phyloP scores from a whole-genome alignment of 2,113 vertebrate species.

The Hippocampus comes region DNA sequence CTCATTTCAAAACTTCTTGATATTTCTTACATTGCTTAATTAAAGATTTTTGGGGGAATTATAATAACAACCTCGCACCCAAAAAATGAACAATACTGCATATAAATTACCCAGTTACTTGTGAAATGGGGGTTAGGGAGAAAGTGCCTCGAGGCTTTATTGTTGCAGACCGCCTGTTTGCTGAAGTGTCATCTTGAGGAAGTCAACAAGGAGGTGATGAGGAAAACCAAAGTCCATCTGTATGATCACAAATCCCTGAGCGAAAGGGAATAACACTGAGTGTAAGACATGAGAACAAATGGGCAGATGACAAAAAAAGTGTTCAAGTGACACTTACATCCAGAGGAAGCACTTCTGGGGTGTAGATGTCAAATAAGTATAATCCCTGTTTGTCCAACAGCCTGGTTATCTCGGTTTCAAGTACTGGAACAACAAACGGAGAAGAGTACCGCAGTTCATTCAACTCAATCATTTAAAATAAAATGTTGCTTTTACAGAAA shows the following conservation, averaged over 20 bases:
- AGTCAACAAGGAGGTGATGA: slow-evolving; percentile 15
- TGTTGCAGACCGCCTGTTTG: neutral
- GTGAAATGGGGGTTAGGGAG: neutral
- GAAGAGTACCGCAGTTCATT: neutral
- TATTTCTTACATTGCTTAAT: too few species aligned
- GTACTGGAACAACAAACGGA: slow-evolving; percentile 3
- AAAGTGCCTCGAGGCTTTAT: neutral
- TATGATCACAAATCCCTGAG: slow-evolving; percentile 1
- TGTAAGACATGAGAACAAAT: neutral
- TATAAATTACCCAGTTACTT: neutral
- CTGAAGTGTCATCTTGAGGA: slow-evolving; percentile 5
- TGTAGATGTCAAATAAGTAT: slow-evolving; percentile 10
- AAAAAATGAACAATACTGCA: neutral
- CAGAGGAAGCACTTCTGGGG: neutral
- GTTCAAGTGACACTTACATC: neutral
- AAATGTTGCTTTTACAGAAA: too few species aligned
- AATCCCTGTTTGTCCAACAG: slow-evolving; percentile 12
- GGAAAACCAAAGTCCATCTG: slow-evolving; percentile 15
- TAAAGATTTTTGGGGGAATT: too few species aligned
- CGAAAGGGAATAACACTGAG: neutral
- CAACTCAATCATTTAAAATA: neutral
- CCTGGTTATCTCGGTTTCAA: neutral
- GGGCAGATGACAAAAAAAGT: neutral
- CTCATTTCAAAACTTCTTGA: too few species aligned
- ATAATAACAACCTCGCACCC: neutral